phyloP scores from a whole-genome alignment of 2,797 vertebrate species.

The Cyclura pinguis region DNA sequence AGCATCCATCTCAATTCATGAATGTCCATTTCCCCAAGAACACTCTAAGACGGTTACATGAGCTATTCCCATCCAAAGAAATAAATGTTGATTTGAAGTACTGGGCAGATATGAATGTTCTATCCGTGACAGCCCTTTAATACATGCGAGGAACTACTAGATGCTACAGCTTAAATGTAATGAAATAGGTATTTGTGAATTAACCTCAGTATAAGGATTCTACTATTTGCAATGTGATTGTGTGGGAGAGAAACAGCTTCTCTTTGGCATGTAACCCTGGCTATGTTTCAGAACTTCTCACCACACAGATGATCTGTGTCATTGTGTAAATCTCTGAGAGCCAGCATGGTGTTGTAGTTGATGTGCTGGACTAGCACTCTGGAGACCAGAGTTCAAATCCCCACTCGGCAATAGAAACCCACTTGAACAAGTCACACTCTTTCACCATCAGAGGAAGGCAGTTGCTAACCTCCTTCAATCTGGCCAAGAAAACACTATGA shows the following conservation, averaged over 20 bases:
- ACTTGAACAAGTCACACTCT: no score
- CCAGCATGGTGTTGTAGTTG: no score
- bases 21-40: background rate
- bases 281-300: background rate
- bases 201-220: no score
- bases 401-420: no score
- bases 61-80: background rate
- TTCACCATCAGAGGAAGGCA: no score
- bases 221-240: background rate
- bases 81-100: background rate
- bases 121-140: background rate
- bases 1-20: background rate
- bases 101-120: background rate
- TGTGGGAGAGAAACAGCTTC: background rate
- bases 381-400: no score
- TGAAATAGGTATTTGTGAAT: background rate
- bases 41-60: background rate
- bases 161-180: background rate
- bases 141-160: background rate
- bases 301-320: background rate
- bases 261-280: no score
- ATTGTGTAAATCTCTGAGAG: background rate
- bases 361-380: no score
- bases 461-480: no score
- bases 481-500: no score